Percentiles rank a stretch among this genome's conserved stretches.
These are phyloP conservation scores for Cataglyphis albicans DNA, from an alignment of 2,888 invertebrate genomes.

Conservation along the genomic window DNA sequence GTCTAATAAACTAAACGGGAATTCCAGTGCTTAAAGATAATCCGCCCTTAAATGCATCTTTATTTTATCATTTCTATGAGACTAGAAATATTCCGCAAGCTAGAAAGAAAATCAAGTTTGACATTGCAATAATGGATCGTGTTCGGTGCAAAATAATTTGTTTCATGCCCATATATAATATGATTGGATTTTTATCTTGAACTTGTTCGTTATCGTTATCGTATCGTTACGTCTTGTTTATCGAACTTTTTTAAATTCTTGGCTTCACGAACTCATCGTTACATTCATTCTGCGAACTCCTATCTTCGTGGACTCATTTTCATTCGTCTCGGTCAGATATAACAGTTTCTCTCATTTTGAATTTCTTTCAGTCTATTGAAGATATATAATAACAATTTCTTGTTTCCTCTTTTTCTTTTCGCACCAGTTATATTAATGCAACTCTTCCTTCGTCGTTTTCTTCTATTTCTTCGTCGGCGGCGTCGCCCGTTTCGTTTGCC, in stretches of 20 bases:
- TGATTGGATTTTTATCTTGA: conserved; percentile 6
- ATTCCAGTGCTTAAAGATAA: not conserved
- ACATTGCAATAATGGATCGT: not conserved
- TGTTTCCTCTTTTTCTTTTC: conserved; percentile 10
- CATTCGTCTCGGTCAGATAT: conserved; percentile 53
- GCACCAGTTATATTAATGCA: conserved; percentile 63
- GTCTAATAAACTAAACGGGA: not conserved
- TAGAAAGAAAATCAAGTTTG: not conserved
- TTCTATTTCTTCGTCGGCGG: conserved; percentile 49
- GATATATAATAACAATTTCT: not conserved
- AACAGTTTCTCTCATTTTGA: conserved; percentile 65
- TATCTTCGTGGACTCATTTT: conserved; percentile 41
- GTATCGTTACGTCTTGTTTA: conserved; percentile 12
- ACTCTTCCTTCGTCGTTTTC: conserved; percentile 59
- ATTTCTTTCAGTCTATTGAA: conserved; percentile 64
- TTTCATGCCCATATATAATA: not conserved
- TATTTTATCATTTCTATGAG: not conserved
- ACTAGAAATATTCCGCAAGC: not conserved
- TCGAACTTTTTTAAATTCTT: conserved; percentile 32
- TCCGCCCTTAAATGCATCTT: not conserved
- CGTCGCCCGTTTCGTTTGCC: conserved; percentile 64
- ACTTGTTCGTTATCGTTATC: conserved; percentile 2
- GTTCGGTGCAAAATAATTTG: not conserved
- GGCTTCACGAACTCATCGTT: not conserved
- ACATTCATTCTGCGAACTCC: not conserved